Percentiles rank a stretch among this genome's conserved stretches.
Evolutionary conservation across 2,113 vertebrate genomes (phyloP).

Genomic region (Hydropotes inermis): DNA sequence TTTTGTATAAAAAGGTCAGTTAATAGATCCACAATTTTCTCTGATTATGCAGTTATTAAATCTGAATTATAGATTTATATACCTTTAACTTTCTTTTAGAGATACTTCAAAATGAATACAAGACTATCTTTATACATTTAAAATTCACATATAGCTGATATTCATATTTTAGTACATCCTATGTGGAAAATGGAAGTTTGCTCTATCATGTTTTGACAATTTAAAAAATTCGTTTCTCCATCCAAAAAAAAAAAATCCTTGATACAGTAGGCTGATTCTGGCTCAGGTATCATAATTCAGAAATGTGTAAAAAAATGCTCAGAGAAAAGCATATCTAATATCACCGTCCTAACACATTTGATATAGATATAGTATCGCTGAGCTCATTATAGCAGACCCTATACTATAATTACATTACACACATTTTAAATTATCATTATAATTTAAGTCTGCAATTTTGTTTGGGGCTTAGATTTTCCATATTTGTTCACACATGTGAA

Average conservation of each 20-base stretch:
- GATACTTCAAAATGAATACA: constrained; percentile 51
- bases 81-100: constrained; percentile 36
- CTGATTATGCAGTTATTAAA: neutral
- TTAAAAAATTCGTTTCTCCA: constrained; percentile 81
- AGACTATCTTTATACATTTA: constrained; percentile 76
- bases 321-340: constrained; percentile 82
- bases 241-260: constrained; percentile 83
- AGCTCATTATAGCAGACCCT: constrained; percentile 73
- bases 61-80: neutral
- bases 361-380: constrained; percentile 77
- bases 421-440: constrained; percentile 80
- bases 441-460: constrained; percentile 76
- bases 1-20: neutral
- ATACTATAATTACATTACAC: constrained; percentile 78
- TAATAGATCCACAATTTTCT: neutral
- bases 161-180: constrained; percentile 83
- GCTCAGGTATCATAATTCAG: constrained; percentile 82
- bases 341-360: constrained; percentile 81
- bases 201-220: constrained; percentile 89
- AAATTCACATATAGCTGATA: constrained; percentile 84
- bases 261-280: constrained; percentile 83
- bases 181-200: constrained; percentile 84
- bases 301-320: constrained; percentile 84
- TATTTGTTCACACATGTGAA: constrained; percentile 78
- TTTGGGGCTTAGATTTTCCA: constrained; percentile 77